These are phyloP conservation scores for Ctenosaura bakeri DNA, from an alignment of 2,797 vertebrate species.

Conservation along the genomic window DNA sequence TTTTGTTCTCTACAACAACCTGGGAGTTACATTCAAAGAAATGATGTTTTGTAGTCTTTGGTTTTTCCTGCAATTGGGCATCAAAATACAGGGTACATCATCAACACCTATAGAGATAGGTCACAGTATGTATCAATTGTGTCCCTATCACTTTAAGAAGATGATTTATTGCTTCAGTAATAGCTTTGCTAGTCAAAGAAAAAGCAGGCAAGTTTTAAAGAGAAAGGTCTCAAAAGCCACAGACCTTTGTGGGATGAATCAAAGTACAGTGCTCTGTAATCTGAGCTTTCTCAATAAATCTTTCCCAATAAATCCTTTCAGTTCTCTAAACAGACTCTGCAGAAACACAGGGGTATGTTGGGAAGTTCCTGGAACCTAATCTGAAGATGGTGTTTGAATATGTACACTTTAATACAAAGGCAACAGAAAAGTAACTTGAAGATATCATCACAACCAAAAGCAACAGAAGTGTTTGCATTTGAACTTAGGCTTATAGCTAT, in stretches of 20 bases:
- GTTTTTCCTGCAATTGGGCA: slow-evolving; percentile 26
- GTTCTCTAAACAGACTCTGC: slow-evolving; percentile 13
- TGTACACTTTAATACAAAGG: not conserved
- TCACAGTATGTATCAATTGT: not conserved
- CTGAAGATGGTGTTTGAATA: not conserved
- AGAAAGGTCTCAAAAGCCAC: slow-evolving; percentile 16
- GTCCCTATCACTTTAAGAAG: slow-evolving; percentile 16
- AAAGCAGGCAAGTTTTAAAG: slow-evolving; percentile 33
- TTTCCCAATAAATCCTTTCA: slow-evolving; percentile 9
- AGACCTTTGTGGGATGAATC: slow-evolving; percentile 32
- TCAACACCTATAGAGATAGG: slow-evolving; percentile 10
- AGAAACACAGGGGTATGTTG: slow-evolving; percentile 3
- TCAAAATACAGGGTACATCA: slow-evolving; percentile 28
- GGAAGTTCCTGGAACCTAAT: not conserved
- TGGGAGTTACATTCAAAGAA: slow-evolving; percentile 15
- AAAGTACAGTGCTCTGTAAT: slow-evolving; percentile 27
- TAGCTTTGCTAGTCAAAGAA: slow-evolving; percentile 35
- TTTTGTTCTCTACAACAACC: not conserved
- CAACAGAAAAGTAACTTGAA: not conserved
- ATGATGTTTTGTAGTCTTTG: not conserved
- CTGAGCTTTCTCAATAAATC: slow-evolving; percentile 30
- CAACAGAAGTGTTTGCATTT: slow-evolving; percentile 7
- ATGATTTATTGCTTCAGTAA: not conserved
- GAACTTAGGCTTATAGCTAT: not conserved
- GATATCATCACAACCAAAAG: accelerated